phyloP scores from a whole-genome alignment of 2,888 invertebrate species.

The Lathronympha strigana region DNA sequence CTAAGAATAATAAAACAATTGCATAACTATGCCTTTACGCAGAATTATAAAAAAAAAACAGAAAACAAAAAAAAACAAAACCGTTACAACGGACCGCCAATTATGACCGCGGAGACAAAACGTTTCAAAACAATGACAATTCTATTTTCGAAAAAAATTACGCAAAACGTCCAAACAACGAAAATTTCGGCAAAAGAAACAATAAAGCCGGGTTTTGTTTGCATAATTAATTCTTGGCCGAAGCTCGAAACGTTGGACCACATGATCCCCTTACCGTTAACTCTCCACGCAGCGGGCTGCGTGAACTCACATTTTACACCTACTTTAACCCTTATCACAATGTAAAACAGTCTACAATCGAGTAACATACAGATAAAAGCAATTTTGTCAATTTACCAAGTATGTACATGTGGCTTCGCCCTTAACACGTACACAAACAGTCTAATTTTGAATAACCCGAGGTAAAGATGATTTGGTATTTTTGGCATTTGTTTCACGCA shows the following conservation, averaged over 20 bases:
- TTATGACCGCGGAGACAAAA: constrained; percentile 43
- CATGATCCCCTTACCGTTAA: constrained; percentile 73
- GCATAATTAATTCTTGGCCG: constrained; percentile 76
- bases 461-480: constrained; percentile 42
- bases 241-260: constrained; percentile 70
- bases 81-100: constrained; percentile 26
- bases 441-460: constrained; percentile 43
- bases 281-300: constrained; percentile 71
- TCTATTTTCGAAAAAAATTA: constrained; percentile 70
- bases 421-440: constrained; percentile 49
- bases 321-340: constrained; percentile 45
- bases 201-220: constrained; percentile 75
- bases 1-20: not conserved
- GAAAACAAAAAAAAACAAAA: constrained; percentile 11
- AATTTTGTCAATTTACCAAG: constrained; percentile 42
- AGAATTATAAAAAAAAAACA: constrained; percentile 8
- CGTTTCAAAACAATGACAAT: constrained; percentile 53
- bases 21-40: not conserved
- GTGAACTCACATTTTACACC: constrained; percentile 47
- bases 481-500: constrained; percentile 62
- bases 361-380: constrained; percentile 12
- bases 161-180: constrained; percentile 81
- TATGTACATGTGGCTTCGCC: constrained; percentile 37
- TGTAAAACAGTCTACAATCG: constrained; percentile 47
- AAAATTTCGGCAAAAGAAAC: constrained; percentile 67